A percentile compares a stretch with the other conserved stretches of the same genome.
Conservation (phyloP, 2,797 vertebrate species). For the Hirundo rustica region DNA sequence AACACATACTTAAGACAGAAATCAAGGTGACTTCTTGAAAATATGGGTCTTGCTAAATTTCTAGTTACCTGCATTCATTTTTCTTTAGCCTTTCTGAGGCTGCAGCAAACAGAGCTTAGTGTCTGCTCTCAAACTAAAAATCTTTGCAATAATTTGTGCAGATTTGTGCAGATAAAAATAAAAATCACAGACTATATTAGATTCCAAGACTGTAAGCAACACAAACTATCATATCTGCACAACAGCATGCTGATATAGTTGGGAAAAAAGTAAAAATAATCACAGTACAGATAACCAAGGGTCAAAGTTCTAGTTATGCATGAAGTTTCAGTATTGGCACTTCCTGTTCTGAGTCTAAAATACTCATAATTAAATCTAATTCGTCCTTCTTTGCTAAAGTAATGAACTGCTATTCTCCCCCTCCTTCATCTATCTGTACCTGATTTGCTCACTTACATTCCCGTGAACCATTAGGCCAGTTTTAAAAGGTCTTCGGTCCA, state of each 20-base stretch:
- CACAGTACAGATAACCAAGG: slow-evolving; percentile 30
- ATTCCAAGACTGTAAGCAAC: background rate
- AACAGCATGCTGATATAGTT: background rate
- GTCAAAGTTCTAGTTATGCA: slow-evolving; percentile 47
- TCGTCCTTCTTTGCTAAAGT: background rate
- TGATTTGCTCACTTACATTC: background rate
- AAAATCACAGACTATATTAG: background rate
- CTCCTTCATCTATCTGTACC: rapidly evolving
- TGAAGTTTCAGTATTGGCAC: background rate
- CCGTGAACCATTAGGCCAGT: background rate
- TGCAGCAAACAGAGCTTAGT: background rate
- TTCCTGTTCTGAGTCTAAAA: background rate
- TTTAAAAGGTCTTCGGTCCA: background rate
- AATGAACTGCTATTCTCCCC: background rate
- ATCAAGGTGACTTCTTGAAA: background rate
- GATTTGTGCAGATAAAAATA: background rate
- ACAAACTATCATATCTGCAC: background rate
- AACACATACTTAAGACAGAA: background rate
- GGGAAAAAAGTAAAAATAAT: background rate
- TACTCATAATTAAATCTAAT: background rate
- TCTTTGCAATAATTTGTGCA: background rate
- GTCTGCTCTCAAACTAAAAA: background rate
- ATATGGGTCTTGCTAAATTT: background rate
- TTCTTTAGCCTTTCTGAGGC: background rate
- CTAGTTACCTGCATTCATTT: background rate